These are phyloP conservation scores for Molanna angustata DNA, from an alignment of 2,888 invertebrate genomes.

Conservation along the genomic window DNA sequence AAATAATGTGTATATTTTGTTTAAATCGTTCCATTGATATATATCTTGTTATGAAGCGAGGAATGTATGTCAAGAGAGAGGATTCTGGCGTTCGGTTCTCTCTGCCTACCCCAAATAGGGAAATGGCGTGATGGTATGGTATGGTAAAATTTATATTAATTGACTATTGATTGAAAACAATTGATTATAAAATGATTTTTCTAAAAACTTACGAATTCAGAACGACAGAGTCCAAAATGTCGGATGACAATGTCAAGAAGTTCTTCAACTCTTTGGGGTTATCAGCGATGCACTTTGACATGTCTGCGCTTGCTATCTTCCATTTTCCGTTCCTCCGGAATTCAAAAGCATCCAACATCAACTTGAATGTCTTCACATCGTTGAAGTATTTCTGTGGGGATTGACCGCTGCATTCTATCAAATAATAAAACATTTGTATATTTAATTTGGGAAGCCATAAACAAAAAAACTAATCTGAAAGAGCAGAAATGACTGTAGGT, in stretches of 20 bases:
- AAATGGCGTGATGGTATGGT: too few relatives aligned
- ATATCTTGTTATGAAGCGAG: too few relatives aligned
- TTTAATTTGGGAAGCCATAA: too few relatives aligned
- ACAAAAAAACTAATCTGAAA: constrained; percentile 3
- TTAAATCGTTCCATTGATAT: too few relatives aligned
- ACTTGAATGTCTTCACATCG: constrained; percentile 60
- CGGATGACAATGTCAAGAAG: too few relatives aligned
- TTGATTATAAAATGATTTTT: too few relatives aligned
- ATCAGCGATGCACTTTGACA: constrained; percentile 51
- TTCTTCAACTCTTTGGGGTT: constrained; percentile 54
- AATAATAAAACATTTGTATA: constrained; percentile 9
- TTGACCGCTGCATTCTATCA: constrained; percentile 52
- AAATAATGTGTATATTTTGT: too few relatives aligned
- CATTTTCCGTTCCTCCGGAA: constrained; percentile 51
- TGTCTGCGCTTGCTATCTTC: constrained; percentile 62
- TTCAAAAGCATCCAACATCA: constrained; percentile 64
- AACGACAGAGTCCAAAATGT: constrained; percentile 64
- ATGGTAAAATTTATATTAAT: too few relatives aligned
- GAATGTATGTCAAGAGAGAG: too few relatives aligned
- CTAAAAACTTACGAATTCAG: constrained; percentile 78
- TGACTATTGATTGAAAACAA: too few relatives aligned
- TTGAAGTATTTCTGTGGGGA: constrained; percentile 58
- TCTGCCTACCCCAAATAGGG: too few relatives aligned
- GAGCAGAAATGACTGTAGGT: neutral
- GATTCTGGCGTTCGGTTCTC: too few relatives aligned